Base-by-base conservation (phyloP, 2,113 vertebrate genomes). In the Phaetusa simplex region DNA sequence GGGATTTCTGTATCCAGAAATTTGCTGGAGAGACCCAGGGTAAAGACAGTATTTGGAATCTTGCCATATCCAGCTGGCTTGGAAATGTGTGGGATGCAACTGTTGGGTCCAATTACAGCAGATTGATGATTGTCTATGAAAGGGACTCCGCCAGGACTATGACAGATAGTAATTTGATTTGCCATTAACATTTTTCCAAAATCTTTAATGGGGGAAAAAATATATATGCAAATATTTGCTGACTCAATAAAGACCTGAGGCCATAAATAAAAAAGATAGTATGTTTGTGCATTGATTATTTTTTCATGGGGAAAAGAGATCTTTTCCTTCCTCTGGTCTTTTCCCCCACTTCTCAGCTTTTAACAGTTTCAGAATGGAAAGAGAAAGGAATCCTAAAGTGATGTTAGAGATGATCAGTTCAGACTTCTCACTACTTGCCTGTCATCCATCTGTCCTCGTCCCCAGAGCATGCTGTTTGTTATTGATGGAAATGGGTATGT, bases 101-200 rank as follows among this genome's bases (percentile, higher is more conserved):
- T 72, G 12, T 64, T 94, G 49, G 58, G 87, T 80, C 58, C 85
- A 77, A 38, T 85, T 96, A 94, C 40, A 80, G 71, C 74, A 94
- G 62, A 86, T 6, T 90, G 78, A 93, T 85, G 74, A 80, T 65
- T 80, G 43, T 27, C 85, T 80, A 14, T 52, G 66, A 83, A 90
- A 92, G 27, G 17, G 34, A 66, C 79, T 93, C 55, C 86, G 58
- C 79, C 82, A 93, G 2, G 8, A 73, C 32, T 76, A 55, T 79
- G 84, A 82, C 74, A 86, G 90, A 95, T 77, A 90, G 45, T 61
- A 83, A 93, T 91, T 72, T 82, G 59, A 73, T 29, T 80, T 85
- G 65, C 19, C 40, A 53, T 69, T 89, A 17, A 17, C 6, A 11
- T 91, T 95, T 90, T 94, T 65, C 50, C 22, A 53, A 90, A 93